A percentile compares a stretch with the other conserved stretches of the same genome.
Conservation (phyloP, 2,888 invertebrate species). For the Galeruca laticollis region DNA sequence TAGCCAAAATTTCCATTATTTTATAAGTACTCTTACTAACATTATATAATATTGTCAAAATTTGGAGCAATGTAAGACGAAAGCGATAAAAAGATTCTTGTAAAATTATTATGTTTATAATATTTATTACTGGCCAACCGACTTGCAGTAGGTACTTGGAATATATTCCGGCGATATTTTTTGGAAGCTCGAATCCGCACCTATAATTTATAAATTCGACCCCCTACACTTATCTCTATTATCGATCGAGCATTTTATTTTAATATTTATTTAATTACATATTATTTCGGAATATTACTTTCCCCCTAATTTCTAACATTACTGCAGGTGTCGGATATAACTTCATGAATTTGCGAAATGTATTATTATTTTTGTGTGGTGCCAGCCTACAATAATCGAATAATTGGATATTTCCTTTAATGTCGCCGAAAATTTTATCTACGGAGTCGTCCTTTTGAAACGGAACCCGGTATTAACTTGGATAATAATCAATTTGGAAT, state of each 20-base stretch:
- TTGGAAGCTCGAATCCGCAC: slow-evolving; percentile 30
- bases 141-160: not conserved
- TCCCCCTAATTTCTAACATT: slow-evolving; percentile 50
- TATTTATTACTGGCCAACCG: not conserved
- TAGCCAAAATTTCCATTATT: no score
- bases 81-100: no score
- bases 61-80: no score
- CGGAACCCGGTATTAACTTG: not conserved
- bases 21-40: no score
- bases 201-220: slow-evolving; percentile 41
- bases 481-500: slow-evolving; percentile 2
- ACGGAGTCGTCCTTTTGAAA: not conserved
- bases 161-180: slow-evolving; percentile 8
- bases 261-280: slow-evolving; percentile 51
- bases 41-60: no score
- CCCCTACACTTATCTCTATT: slow-evolving; percentile 41
- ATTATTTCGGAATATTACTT: slow-evolving; percentile 48
- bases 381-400: slow-evolving; percentile 46
- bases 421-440: slow-evolving; percentile 41
- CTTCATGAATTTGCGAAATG: slow-evolving; percentile 48
- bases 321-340: slow-evolving; percentile 49
- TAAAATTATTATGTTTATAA: not conserved
- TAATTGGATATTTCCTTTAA: slow-evolving; percentile 42
- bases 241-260: slow-evolving; percentile 46
- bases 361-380: slow-evolving; percentile 46